Evolutionary conservation across 1,140 invertebrate genomes (phyloP).

Genomic region (Trachymyrmex cornetzi): DNA sequence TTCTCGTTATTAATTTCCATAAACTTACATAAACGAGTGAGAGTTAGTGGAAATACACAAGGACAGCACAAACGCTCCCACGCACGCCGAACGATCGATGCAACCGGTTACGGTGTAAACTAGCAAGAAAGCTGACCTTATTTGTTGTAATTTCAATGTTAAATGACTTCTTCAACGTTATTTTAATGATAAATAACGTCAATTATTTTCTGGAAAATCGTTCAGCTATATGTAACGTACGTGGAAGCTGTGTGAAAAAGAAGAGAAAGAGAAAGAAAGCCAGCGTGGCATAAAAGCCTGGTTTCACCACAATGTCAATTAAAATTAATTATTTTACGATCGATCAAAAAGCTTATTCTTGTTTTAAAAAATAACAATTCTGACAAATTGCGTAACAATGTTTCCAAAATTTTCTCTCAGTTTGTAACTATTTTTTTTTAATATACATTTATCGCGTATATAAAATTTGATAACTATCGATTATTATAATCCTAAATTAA

Average conservation of each 20-base stretch:
- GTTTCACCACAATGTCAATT: constrained; percentile 1
- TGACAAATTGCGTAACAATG: neutral
- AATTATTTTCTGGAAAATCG: neutral
- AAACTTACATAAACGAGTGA: constrained; percentile 8
- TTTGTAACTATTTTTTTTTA: neutral
- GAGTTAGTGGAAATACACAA: constrained; percentile 75
- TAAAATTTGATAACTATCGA: neutral
- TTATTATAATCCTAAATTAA: neutral
- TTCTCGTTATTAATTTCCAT: neutral
- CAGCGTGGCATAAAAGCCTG: constrained; percentile 9
- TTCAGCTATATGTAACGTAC: neutral
- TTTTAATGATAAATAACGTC: too few species aligned
- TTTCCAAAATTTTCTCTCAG: neutral
- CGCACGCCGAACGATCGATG: constrained; percentile 34
- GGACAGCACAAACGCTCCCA: constrained; percentile 72
- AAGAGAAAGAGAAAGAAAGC: constrained; percentile 29
- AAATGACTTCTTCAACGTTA: too few species aligned
- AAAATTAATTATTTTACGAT: neutral
- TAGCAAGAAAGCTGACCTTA: too few species aligned
- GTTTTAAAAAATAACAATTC: neutral
- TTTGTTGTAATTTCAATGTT: too few species aligned
- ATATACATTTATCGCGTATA: neutral
- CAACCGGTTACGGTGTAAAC: neutral
- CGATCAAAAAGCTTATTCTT: neutral
- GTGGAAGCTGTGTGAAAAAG: constrained; percentile 16